Evolutionary conservation across 92 coral and sea anemone species (phyloP).

Genomic region (Anthopleura xanthogrammica): DNA sequence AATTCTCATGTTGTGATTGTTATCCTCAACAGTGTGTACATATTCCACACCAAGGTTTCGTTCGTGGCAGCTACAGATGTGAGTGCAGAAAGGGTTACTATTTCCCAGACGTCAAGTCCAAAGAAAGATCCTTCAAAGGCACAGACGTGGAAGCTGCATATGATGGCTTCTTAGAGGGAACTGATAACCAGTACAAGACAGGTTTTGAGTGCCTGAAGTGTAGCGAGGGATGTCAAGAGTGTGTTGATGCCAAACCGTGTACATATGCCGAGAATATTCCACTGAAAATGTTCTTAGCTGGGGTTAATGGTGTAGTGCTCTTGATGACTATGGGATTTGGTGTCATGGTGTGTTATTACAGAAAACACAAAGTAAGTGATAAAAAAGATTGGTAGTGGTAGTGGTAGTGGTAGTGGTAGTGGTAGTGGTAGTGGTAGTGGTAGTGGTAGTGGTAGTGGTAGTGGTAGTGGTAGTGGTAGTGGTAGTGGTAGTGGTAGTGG

Average conservation of each 20-base stretch:
- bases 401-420: background rate
- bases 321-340: slow-evolving; percentile 58
- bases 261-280: slow-evolving; percentile 37
- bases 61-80: slow-evolving; percentile 79
- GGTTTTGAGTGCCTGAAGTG: slow-evolving; percentile 76
- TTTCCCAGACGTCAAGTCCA: slow-evolving; percentile 57
- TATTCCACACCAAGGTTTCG: slow-evolving; percentile 66
- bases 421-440: too few species aligned
- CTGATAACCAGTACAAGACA: slow-evolving; percentile 32
- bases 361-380: slow-evolving; percentile 52
- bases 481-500: too few species aligned
- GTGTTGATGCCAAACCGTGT: slow-evolving; percentile 82
- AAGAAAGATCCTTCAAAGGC: slow-evolving; percentile 68
- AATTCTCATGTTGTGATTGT: too few species aligned
- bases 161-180: slow-evolving; percentile 46
- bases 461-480: too few species aligned
- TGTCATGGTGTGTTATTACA: slow-evolving; percentile 48
- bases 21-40: slow-evolving; percentile 57
- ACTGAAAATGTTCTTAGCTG: slow-evolving; percentile 44
- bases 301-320: slow-evolving; percentile 50
- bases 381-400: background rate
- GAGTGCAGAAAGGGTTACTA: slow-evolving; percentile 76
- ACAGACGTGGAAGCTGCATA: slow-evolving; percentile 54
- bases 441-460: too few species aligned
- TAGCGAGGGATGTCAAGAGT: slow-evolving; percentile 80